Percentiles rank a stretch among this genome's conserved stretches.
These are phyloP conservation scores for Micromesistius poutassou DNA, from an alignment of 2,797 vertebrate species.

Conservation along the genomic window DNA sequence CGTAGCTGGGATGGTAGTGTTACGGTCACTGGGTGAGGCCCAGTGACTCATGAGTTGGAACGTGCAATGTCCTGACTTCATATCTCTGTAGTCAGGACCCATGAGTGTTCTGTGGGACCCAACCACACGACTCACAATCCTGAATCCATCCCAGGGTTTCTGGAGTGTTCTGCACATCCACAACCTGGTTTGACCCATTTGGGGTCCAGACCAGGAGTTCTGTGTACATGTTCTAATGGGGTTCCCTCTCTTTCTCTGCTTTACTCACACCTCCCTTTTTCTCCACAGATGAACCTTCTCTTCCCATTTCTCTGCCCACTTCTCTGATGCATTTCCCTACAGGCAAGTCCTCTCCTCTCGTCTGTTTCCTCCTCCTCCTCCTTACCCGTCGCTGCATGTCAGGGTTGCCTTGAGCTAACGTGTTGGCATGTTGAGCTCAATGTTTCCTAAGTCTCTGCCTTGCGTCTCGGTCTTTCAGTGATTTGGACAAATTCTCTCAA, in stretches of 20 bases:
- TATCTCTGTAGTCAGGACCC: not conserved
- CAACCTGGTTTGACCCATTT: not conserved
- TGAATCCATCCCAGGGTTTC: not conserved
- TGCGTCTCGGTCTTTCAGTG: not conserved
- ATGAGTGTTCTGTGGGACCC: not conserved
- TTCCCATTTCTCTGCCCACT: slow-evolving; percentile 90
- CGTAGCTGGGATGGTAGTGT: not conserved
- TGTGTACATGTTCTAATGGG: not conserved
- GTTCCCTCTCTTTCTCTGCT: slow-evolving; percentile 8
- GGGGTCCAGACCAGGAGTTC: not conserved
- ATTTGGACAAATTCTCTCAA: not conserved
- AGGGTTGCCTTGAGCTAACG: not conserved
- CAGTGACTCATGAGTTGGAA: not conserved
- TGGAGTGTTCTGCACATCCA: not conserved
- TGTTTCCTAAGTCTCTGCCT: not conserved
- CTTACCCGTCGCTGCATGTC: not conserved
- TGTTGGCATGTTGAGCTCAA: not conserved
- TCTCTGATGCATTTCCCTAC: slow-evolving; percentile 94
- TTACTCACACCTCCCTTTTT: slow-evolving; percentile 35
- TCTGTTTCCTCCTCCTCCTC: slow-evolving; percentile 45
- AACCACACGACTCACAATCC: not conserved
- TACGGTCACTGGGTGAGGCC: not conserved
- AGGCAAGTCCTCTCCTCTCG: slow-evolving; percentile 91
- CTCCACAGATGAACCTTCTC: slow-evolving; percentile 94
- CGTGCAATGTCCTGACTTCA: not conserved